These are phyloP conservation scores for Falco punctatus DNA, from an alignment of 2,113 vertebrate species.

Conservation along the genomic window DNA sequence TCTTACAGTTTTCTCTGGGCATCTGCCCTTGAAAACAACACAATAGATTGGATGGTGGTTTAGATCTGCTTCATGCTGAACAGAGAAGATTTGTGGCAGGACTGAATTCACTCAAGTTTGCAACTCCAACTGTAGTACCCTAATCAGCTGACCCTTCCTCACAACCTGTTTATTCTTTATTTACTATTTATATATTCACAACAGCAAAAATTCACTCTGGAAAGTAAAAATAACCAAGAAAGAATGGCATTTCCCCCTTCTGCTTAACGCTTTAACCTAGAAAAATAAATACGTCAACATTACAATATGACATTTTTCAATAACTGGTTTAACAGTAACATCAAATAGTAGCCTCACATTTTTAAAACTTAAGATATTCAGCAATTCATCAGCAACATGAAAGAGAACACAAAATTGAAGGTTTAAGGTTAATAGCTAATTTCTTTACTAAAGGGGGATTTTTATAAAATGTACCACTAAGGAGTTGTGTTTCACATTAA, in stretches of 20 bases:
- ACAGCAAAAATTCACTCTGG: background rate
- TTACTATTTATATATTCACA: background rate
- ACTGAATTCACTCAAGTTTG: background rate
- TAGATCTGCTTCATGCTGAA: background rate
- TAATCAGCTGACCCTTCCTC: background rate
- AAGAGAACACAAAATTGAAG: background rate
- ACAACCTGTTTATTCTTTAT: background rate
- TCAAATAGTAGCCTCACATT: background rate
- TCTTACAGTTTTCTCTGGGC: background rate
- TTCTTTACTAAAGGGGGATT: background rate
- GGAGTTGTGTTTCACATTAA: background rate
- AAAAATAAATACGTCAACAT: background rate
- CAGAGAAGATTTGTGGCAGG: background rate
- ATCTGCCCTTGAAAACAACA: background rate
- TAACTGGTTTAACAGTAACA: background rate
- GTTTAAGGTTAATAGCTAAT: conserved; percentile 38
- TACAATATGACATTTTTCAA: background rate
- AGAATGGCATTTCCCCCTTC: background rate
- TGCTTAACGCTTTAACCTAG: background rate
- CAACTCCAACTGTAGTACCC: background rate
- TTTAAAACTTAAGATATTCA: background rate
- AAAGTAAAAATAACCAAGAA: background rate
- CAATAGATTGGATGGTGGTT: background rate
- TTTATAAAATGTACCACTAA: background rate
- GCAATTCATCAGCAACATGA: background rate